Base-by-base conservation (phyloP, 2,113 vertebrate species). In the Nothoprocta pentlandii region DNA sequence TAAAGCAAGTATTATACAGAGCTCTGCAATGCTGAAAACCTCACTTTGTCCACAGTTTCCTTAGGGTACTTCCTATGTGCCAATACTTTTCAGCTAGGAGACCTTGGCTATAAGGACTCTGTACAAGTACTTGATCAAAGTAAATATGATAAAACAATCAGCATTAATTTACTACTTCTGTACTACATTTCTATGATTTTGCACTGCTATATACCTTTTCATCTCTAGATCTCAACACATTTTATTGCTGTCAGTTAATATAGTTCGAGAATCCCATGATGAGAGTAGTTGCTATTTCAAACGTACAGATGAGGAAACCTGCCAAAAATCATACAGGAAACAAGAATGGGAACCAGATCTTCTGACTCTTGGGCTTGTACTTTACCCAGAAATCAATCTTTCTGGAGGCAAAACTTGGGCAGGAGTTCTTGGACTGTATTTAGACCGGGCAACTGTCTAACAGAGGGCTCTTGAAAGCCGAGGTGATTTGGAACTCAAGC, bases 341-440 rank as follows among this genome's bases (percentile, higher is more conserved):
- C 90, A 92, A 86, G 92, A 96, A 97, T 69, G 80, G 88, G 77
- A 96, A 94, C 90, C 94, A 96, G 94, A 96, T 90, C 91, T 88
- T 90, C 85, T 42, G 69, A 88, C 73, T 94, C 63, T 59, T 82
- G 0, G 0, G 56, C 82, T 75, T 56, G 32, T 80, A 79, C 58
- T 85, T 86, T 68, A 94, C 71, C 76, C 79, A 93, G 62, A 91
- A 84, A 94, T 86, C 90, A 89, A 90, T 91, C 85, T 88, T 95
- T 69, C 85, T 63, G 61, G 90, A 88, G 87, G 94, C 87, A 49
- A 49, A 22, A 4, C 19, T 68, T 95, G 77, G 83, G 53, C 88
- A 88, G 23, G 83, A 83, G 34, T n/a, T 67, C 28, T 61, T 32
- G 46, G 32, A 71, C 21, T 64, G 66, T 78, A 75, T 71, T 90